These are phyloP conservation scores for Allygus modestus DNA, from an alignment of 2,888 invertebrate genomes.

Conservation along the genomic window DNA sequence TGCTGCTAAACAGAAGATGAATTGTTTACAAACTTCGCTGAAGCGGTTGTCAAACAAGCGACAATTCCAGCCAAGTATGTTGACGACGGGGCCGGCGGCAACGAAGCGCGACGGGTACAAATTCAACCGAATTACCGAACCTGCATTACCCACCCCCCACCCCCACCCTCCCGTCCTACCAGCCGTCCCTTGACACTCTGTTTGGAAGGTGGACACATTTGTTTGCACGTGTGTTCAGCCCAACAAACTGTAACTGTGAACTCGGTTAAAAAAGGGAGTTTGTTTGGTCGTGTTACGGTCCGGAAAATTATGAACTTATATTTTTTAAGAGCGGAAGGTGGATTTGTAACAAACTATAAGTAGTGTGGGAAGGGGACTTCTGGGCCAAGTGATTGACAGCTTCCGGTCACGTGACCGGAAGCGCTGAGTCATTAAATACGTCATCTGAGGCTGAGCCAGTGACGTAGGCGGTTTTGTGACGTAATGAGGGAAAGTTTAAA, in stretches of 20 bases:
- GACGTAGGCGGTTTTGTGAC: too few relatives aligned
- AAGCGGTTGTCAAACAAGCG: background rate
- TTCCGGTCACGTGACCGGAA: too few relatives aligned
- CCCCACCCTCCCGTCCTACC: background rate
- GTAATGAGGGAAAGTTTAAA: too few relatives aligned
- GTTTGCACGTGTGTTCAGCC: conserved; percentile 1
- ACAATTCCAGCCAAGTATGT: background rate
- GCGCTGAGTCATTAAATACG: too few relatives aligned
- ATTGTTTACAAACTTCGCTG: background rate
- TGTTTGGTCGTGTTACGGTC: background rate
- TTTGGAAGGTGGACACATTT: conserved; percentile 23
- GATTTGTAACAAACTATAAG: too few relatives aligned
- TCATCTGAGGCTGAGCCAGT: too few relatives aligned
- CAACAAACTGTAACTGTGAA: background rate
- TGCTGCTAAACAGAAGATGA: background rate
- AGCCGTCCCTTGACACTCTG: background rate
- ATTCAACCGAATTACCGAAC: conserved; percentile 23
- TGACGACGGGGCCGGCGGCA: background rate
- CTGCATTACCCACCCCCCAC: conserved; percentile 13
- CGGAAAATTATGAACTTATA: too few relatives aligned
- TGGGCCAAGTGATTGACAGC: too few relatives aligned
- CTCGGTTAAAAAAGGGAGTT: background rate
- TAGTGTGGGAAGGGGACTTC: too few relatives aligned
- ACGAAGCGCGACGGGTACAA: conserved; percentile 25
- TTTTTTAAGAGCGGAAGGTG: too few relatives aligned